A percentile compares a stretch with the other conserved stretches of the same genome.
phyloP scores from a whole-genome alignment of 1,140 invertebrate genomes.

The Cyrtorhinus lividipennis region DNA sequence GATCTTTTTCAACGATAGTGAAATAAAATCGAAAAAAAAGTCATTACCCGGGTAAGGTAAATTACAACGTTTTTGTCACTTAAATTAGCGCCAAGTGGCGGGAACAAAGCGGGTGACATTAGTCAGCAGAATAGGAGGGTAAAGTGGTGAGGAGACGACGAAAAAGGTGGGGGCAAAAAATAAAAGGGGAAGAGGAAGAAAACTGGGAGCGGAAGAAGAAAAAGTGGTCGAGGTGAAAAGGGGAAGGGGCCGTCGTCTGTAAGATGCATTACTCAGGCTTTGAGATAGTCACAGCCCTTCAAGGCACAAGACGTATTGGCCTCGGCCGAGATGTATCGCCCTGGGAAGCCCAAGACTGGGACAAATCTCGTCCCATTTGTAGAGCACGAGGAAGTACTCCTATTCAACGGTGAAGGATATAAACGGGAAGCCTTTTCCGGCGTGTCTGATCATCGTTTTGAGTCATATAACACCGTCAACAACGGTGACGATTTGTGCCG shows the following conservation, averaged over 20 bases:
- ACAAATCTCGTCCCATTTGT: slow-evolving; percentile 2
- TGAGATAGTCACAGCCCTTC: slow-evolving; percentile 8
- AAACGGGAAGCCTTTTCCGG: no score
- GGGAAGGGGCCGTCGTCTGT: neutral
- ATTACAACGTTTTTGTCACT: neutral
- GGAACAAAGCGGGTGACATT: neutral
- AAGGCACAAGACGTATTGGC: neutral
- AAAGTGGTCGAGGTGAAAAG: slow-evolving; percentile 2
- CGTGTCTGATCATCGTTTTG: no score
- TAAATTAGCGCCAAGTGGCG: neutral
- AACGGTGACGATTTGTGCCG: no score
- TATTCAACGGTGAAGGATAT: neutral
- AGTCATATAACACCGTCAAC: no score
- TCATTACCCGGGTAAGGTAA: no score
- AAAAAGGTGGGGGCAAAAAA: no score
- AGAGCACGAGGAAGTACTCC: neutral
- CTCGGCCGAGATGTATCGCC: neutral
- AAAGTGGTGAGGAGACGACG: no score
- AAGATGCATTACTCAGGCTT: slow-evolving; percentile 7
- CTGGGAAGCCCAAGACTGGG: neutral
- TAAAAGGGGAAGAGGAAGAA: neutral
- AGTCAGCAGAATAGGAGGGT: neutral
- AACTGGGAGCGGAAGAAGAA: neutral
- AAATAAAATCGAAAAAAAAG: no score
- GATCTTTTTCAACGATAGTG: no score